Evolutionary conservation across 2,113 vertebrate species (phyloP), one percentile per base, ranked within the genome.

Genomic region (Alectura lathami): DNA sequence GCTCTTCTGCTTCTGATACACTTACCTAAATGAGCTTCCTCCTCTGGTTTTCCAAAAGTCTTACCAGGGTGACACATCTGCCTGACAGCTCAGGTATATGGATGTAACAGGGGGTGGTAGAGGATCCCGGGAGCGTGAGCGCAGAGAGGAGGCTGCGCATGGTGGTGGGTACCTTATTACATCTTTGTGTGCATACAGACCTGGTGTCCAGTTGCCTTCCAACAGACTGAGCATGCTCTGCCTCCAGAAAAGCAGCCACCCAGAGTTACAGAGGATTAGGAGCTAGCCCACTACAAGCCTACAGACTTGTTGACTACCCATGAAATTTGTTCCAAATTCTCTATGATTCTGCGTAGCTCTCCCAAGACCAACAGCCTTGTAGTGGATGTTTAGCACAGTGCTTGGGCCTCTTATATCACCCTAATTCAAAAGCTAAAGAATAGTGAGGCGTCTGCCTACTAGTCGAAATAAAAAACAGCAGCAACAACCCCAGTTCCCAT

Each of bases 391-490:
- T 83, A 96, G 82, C 85, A 24, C 43, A 91, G 86, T 0, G 2
- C 54, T 66, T 30, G 51, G 47, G 11, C 64, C 68, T 95, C 86
- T 97, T 96, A 95, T 83, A 86, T 94, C 93, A 96, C 13, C 53
- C 69, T 94, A 90, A 96, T 93, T 96, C 93, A 97, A 80, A 93
- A 95, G 51, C 59, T 89, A 77, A 94, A 97, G 95, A 96, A 94
- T 95, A 95, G 91, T 2, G 3, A 93, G 60, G 50, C 2, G 20
- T 64, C 85, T 96, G 94, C 90, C 91, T 96, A 60, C 34, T 38
- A 81, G 64, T 51, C 93, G 89, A 96, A 95, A 90, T 90, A 83
- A 94, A 94, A 96, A 93, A 26, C 93, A 93, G 75, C 93, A 93
- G 87, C 64, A 83, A 9, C 83, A 59, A 3, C 47, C 53, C 24